A percentile compares a stretch with the other conserved stretches of the same genome.
Evolutionary conservation across 2,113 vertebrate genomes (phyloP).

Genomic region (Camelus dromedarius): DNA sequence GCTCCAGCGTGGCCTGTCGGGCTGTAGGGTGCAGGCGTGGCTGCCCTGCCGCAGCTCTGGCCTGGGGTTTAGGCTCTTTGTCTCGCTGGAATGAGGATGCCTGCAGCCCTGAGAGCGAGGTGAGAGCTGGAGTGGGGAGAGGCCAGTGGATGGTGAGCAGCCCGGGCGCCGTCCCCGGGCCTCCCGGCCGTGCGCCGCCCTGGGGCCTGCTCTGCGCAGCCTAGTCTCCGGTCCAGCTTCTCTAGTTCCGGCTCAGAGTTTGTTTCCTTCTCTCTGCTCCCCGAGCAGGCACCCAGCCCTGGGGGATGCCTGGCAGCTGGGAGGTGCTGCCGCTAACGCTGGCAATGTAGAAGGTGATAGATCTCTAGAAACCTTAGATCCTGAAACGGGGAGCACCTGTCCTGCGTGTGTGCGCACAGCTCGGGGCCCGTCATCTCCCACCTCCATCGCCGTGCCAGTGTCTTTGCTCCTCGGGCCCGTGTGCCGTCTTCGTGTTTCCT

Average conservation of each 20-base stretch:
- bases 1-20: fast-evolving
- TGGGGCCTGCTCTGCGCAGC: not conserved
- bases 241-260: not conserved
- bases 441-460: fast-evolving
- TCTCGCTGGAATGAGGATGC: not conserved
- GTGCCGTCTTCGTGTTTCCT: not conserved
- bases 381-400: not conserved
- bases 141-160: fast-evolving
- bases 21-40: fast-evolving
- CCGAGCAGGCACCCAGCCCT: not conserved
- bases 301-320: not conserved
- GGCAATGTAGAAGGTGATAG: not conserved
- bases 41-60: no score
- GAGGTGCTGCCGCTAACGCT: not conserved
- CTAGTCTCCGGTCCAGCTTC: not conserved
- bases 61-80: not conserved
- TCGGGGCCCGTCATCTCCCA: not conserved
- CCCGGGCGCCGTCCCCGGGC: fast-evolving
- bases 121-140: not conserved
- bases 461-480: not conserved
- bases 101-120: not conserved
- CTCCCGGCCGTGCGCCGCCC: not conserved
- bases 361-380: not conserved
- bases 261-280: not conserved
- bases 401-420: fast-evolving